Evolutionary conservation across 2,888 invertebrate species (phyloP).

Genomic region (Tribolium freemani): DNA sequence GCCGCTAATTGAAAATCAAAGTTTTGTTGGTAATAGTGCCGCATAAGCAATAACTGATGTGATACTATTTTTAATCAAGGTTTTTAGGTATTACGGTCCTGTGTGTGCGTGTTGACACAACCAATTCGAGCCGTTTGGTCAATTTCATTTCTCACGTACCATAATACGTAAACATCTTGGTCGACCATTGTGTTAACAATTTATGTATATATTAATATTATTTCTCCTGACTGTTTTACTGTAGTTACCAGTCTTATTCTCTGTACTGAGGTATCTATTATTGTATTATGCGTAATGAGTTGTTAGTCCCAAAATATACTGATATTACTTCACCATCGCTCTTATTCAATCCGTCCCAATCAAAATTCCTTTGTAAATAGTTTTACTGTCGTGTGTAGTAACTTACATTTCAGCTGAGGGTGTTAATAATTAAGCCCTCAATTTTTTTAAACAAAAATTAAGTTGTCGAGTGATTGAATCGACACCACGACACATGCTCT

Average conservation of each 20-base stretch:
- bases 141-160: slow-evolving; percentile 11
- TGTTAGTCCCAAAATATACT: slow-evolving; percentile 58
- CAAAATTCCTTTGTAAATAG: neutral
- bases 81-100: slow-evolving; percentile 45
- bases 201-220: slow-evolving; percentile 46
- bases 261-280: slow-evolving; percentile 57
- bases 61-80: slow-evolving; percentile 53
- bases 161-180: slow-evolving; percentile 46
- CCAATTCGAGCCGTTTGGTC: slow-evolving; percentile 6
- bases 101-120: neutral
- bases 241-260: slow-evolving; percentile 58
- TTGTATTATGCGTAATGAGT: slow-evolving; percentile 55
- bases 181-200: slow-evolving; percentile 36
- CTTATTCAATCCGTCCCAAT: neutral
- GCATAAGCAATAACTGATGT: slow-evolving; percentile 59
- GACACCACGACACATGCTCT: too few relatives aligned
- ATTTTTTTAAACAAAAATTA: too few relatives aligned
- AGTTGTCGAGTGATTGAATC: too few relatives aligned
- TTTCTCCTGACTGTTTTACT: slow-evolving; percentile 56
- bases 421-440: too few relatives aligned
- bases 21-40: slow-evolving; percentile 43
- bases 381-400: too few relatives aligned
- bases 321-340: slow-evolving; percentile 47
- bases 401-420: too few relatives aligned
- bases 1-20: slow-evolving; percentile 3